Conservation (phyloP, 1,140 invertebrate species). For the Periplaneta americana region DNA sequence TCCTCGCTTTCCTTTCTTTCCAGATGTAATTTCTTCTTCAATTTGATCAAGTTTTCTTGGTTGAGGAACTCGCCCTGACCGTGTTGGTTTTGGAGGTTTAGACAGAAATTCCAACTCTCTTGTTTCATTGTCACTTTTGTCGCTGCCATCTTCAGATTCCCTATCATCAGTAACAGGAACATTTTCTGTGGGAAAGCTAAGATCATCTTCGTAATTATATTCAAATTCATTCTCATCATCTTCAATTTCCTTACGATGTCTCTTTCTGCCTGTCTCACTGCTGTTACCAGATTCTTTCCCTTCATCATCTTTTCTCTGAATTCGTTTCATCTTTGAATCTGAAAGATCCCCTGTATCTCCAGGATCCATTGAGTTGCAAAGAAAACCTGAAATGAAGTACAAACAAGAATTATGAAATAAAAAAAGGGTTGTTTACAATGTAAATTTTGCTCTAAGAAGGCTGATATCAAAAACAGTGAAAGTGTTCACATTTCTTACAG, state of each 20-base stretch:
- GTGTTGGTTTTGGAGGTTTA: slow-evolving; percentile 31
- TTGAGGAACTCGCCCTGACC: slow-evolving; percentile 33
- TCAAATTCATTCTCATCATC: neutral
- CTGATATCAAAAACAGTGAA: no score
- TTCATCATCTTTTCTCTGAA: neutral
- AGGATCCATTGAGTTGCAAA: neutral
- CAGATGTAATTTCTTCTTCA: neutral
- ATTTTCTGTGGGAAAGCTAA: neutral
- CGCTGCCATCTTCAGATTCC: neutral
- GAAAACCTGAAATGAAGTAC: neutral
- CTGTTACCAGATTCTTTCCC: neutral
- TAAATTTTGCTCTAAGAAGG: no score
- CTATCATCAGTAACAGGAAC: neutral
- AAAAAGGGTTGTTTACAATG: no score
- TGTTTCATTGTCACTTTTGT: slow-evolving; percentile 27
- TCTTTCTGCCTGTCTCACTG: neutral
- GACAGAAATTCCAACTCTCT: neutral
- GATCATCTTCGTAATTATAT: neutral
- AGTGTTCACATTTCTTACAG: no score
- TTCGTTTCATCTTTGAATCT: neutral
- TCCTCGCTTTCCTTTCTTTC: neutral
- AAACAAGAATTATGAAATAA: no score
- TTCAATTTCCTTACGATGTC: no score
- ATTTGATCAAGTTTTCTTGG: slow-evolving; percentile 1
- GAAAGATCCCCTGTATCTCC: neutral